Percentiles rank a stretch among this genome's conserved stretches.
phyloP scores from a whole-genome alignment of 92 coral and sea anemone species.

The Zoanthus sansibaricus region DNA sequence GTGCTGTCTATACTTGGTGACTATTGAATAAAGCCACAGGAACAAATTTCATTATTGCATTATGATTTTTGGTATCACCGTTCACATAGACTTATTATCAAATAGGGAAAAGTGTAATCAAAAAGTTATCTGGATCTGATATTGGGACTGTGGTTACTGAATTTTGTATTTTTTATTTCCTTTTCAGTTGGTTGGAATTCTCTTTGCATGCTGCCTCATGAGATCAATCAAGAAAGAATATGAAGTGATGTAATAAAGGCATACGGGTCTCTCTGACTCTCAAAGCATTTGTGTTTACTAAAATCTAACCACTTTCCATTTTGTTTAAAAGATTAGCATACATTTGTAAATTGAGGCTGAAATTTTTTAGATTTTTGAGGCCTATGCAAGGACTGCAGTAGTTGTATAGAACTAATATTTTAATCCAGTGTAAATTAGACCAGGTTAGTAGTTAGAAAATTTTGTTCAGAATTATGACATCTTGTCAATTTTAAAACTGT shows the following conservation, averaged over 20 bases:
- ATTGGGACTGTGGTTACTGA: background rate
- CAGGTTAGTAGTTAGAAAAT: too few relatives aligned
- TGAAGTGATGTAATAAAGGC: conserved; percentile 78
- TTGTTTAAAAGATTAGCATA: background rate
- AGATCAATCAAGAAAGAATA: conserved; percentile 91
- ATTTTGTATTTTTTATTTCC: background rate
- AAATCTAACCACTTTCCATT: background rate
- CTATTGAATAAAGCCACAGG: too few relatives aligned
- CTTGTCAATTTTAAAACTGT: background rate
- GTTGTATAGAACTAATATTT: background rate
- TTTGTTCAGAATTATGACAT: too few relatives aligned
- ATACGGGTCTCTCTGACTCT: background rate
- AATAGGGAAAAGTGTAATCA: too few relatives aligned
- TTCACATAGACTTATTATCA: background rate
- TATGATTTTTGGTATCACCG: too few relatives aligned
- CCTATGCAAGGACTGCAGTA: too few relatives aligned
- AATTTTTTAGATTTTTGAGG: background rate
- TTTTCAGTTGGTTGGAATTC: conserved; percentile 78
- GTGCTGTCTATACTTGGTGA: too few relatives aligned
- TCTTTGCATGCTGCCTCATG: conserved; percentile 93
- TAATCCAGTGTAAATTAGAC: background rate
- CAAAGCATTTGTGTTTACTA: background rate
- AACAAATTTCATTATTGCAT: too few relatives aligned
- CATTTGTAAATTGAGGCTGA: background rate
- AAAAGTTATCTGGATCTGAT: background rate